phyloP scores from a whole-genome alignment of 2,888 invertebrate species.

The Ormyrus pomaceus region DNA sequence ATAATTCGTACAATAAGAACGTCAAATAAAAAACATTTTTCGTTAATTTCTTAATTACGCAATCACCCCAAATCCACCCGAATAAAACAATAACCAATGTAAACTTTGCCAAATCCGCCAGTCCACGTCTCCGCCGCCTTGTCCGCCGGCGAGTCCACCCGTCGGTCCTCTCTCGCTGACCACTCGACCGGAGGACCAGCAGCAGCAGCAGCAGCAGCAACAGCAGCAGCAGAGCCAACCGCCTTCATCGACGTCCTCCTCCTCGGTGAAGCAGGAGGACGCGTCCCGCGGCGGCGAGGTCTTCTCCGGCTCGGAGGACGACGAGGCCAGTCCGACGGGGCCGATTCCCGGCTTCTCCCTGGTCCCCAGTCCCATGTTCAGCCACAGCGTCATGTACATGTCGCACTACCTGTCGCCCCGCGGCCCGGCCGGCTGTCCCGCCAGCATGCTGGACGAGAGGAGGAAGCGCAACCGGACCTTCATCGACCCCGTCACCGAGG shows the following conservation, averaged over 20 bases:
- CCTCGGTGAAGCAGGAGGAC: constrained; percentile 78
- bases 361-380: constrained; percentile 92
- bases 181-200: constrained; percentile 72
- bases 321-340: constrained; percentile 77
- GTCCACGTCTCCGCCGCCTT: constrained; percentile 72
- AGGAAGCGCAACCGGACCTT: constrained; percentile 98
- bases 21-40: background rate
- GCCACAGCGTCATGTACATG: constrained; percentile 94
- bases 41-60: background rate
- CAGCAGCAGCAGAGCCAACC: constrained; percentile 65
- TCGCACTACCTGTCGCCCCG: constrained; percentile 86
- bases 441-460: constrained; percentile 86
- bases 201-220: constrained; percentile 68
- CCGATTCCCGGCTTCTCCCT: constrained; percentile 83
- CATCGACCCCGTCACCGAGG: constrained; percentile 99
- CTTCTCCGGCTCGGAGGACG: constrained; percentile 78
- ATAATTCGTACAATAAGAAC: too few species aligned
- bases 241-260: constrained; percentile 60
- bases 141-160: constrained; percentile 71
- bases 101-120: constrained; percentile 46
- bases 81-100: constrained; percentile 19
- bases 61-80: background rate
- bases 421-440: constrained; percentile 71
- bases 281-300: constrained; percentile 65
- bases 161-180: constrained; percentile 72